These are phyloP conservation scores for Drosophila infuscata DNA, from an alignment of 2,888 invertebrate species.

Conservation along the genomic window DNA sequence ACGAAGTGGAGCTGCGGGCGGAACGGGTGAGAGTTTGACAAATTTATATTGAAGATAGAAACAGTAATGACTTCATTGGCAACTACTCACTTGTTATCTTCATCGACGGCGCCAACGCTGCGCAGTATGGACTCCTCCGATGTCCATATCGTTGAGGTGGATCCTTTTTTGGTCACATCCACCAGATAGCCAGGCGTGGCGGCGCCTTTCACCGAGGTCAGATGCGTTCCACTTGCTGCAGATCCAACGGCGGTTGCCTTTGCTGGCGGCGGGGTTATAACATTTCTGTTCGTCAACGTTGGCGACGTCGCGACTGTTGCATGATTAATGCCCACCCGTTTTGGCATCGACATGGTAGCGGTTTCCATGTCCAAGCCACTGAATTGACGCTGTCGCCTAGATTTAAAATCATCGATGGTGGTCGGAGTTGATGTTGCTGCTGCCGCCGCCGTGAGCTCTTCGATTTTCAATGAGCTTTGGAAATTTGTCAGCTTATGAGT, in stretches of 20 bases:
- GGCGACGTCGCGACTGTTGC: constrained; percentile 70
- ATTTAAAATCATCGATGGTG: constrained; percentile 76
- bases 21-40: constrained; percentile 9
- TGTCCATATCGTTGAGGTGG: constrained; percentile 85
- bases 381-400: constrained; percentile 82
- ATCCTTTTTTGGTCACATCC: constrained; percentile 85
- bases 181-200: constrained; percentile 74
- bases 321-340: constrained; percentile 84
- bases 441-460: constrained; percentile 73
- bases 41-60: constrained; percentile 30
- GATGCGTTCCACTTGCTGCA: constrained; percentile 46
- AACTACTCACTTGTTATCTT: constrained; percentile 85
- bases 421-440: constrained; percentile 40
- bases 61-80: constrained; percentile 35
- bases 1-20: constrained; percentile 83
- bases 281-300: constrained; percentile 65
- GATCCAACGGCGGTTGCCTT: constrained; percentile 27
- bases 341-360: constrained; percentile 77
- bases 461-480: constrained; percentile 83
- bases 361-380: constrained; percentile 82
- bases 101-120: constrained; percentile 85
- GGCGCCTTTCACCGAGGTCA: constrained; percentile 63
- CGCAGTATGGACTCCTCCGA: constrained; percentile 85
- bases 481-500: constrained; percentile 82
- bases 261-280: constrained; percentile 68